Conservation (phyloP, 2,888 invertebrate species). For the Stenodera caucasica region DNA sequence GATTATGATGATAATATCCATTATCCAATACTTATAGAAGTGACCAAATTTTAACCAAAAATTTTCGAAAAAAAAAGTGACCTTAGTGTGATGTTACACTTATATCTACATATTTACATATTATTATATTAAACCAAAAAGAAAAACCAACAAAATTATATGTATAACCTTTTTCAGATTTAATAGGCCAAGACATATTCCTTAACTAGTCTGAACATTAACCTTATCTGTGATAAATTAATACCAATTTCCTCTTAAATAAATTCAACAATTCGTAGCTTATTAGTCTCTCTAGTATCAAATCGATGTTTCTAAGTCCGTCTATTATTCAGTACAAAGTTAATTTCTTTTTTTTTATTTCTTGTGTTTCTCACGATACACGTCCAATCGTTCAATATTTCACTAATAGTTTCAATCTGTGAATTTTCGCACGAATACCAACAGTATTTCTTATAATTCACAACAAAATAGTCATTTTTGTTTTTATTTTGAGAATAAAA, state of each 20-base stretch:
- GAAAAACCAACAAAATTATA: background rate
- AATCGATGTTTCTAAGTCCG: too few species aligned
- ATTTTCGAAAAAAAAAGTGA: conserved; percentile 41
- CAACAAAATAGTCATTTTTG: too few species aligned
- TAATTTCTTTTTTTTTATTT: background rate
- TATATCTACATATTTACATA: conserved; percentile 15
- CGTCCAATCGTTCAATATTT: background rate
- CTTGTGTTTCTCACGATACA: background rate
- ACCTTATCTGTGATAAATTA: conserved; percentile 57
- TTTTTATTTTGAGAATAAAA: too few species aligned
- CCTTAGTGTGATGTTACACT: conserved; percentile 44
- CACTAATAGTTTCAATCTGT: background rate
- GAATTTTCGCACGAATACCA: background rate
- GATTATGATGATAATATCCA: conserved; percentile 71
- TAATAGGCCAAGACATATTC: conserved; percentile 36
- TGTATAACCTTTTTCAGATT: conserved; percentile 13
- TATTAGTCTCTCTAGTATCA: too few species aligned
- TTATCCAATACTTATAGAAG: conserved; percentile 69
- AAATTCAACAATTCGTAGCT: background rate
- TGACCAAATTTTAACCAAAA: conserved; percentile 56
- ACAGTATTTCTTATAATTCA: background rate
- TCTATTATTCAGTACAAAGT: background rate
- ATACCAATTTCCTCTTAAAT: conserved; percentile 53
- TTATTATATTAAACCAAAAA: background rate
- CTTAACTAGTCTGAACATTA: conserved; percentile 51